Evolutionary conservation across 2,888 invertebrate genomes (phyloP), one percentile per base, ranked within the genome.

Genomic region (Orthonychiurus folsomi): DNA sequence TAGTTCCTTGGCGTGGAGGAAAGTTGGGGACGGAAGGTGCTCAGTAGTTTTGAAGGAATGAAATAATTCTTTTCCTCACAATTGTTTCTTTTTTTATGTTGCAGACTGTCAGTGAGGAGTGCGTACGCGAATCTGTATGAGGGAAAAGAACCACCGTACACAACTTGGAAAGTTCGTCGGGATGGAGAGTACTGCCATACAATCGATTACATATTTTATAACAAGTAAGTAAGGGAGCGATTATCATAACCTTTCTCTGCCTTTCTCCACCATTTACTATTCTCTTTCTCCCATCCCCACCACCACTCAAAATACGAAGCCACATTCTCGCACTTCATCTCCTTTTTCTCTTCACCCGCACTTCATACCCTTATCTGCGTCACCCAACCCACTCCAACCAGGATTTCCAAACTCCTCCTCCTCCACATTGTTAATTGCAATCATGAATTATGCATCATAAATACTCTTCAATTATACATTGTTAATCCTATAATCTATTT

Each of bases 131-230:
- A 70, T 66, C 73, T 62, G 62, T 75, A 72, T 50, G 67, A 63
- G 23, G 77, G 78, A 26, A 74, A 79, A 21, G 87, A 88, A 73
- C 86, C 86, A 0, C 79, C 81, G 0, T 88, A 85, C 75, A 88
- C 88, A 0, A 87, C 87, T 0, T 88, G 87, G 87, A 88, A 88
- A 75, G 77, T 81, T 28, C 79, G 88, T 0, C 85, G 84, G 63
- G 84, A 85, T 70, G 84, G 84, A 3, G 87, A 87, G 76, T 80
- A 82, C 52, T 85, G 86, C 68, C 85, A 86, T 73, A 87, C 87
- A 2, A 85, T 88, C 62, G 88, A 88, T 76, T 88, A 88, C 76
- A 80, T 86, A 5, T 86, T 86, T 76, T 85, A 84, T 75, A 81
- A 82, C 2, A 80, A 80, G 65, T 78, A 81, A 63, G 62, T 55